phyloP scores from a whole-genome alignment of 2,888 invertebrate species.

The Stratiomys singularior region DNA sequence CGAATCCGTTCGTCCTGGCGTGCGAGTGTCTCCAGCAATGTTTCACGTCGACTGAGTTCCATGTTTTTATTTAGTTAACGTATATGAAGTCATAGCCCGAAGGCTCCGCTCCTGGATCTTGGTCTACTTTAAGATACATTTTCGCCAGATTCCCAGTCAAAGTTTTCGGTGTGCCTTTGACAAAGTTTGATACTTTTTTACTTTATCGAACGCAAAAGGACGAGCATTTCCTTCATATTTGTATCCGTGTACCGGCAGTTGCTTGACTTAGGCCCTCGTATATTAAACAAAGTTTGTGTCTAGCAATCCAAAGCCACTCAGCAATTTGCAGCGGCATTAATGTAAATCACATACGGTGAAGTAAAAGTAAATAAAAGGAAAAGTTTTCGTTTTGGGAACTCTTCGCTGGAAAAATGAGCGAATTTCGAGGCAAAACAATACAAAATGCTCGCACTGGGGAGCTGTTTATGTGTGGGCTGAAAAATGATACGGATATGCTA shows the following conservation, averaged over 20 bases:
- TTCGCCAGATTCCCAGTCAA: constrained; percentile 33
- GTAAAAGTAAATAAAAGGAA: constrained; percentile 30
- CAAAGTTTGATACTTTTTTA: constrained; percentile 43
- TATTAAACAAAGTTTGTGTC: constrained; percentile 24
- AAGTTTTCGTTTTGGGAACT: background rate
- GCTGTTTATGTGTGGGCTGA: background rate
- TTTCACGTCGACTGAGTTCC: constrained; percentile 35
- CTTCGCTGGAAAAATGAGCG: constrained; percentile 1
- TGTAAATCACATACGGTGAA: constrained; percentile 36
- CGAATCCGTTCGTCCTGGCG: background rate
- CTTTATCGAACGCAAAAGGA: constrained; percentile 29
- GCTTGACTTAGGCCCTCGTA: background rate
- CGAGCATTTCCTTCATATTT: constrained; percentile 24
- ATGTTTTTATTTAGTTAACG: constrained; percentile 43
- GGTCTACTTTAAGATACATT: constrained; percentile 40
- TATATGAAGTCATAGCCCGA: constrained; percentile 39
- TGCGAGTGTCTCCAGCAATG: background rate
- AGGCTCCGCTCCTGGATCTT: constrained; percentile 23
- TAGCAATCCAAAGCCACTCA: constrained; percentile 33
- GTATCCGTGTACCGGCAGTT: background rate
- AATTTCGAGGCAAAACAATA: background rate
- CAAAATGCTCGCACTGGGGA: background rate
- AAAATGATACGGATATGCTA: constrained; percentile 31
- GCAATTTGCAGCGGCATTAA: constrained; percentile 38
- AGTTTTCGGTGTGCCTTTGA: constrained; percentile 40